Evolutionary conservation across 2,113 vertebrate genomes (phyloP).

Genomic region (Pithys albifrons): DNA sequence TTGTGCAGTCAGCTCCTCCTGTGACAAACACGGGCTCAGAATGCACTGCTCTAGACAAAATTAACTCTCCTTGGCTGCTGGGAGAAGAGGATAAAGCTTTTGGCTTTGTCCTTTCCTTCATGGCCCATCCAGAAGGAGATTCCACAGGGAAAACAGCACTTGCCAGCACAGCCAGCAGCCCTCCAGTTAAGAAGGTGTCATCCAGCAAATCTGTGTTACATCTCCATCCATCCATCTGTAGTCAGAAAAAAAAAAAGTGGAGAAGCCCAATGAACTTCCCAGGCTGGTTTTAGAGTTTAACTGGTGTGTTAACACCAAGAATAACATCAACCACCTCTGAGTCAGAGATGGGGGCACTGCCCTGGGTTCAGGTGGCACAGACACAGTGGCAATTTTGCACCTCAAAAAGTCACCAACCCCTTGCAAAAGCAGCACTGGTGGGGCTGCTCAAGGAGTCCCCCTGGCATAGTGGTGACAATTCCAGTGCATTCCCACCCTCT

Average conservation of each 20-base stretch:
- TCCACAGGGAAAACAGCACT: neutral
- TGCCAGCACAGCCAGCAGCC: neutral
- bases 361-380: rapidly evolving
- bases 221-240: neutral
- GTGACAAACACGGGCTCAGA: neutral
- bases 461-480: rapidly evolving
- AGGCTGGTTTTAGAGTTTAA: neutral
- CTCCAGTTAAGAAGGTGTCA: neutral
- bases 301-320: neutral
- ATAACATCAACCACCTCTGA: neutral
- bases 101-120: neutral
- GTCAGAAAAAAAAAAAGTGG: neutral
- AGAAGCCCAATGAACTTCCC: neutral
- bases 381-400: rapidly evolving
- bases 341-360: neutral
- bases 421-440: rapidly evolving
- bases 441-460: neutral
- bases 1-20: neutral
- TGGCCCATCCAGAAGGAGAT: neutral
- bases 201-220: neutral
- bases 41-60: neutral
- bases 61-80: neutral
- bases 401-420: neutral
- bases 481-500: rapidly evolving
- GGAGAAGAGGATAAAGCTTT: neutral